Evolutionary conservation across 2,888 invertebrate species (phyloP).

Genomic region (Hedya salicella): DNA sequence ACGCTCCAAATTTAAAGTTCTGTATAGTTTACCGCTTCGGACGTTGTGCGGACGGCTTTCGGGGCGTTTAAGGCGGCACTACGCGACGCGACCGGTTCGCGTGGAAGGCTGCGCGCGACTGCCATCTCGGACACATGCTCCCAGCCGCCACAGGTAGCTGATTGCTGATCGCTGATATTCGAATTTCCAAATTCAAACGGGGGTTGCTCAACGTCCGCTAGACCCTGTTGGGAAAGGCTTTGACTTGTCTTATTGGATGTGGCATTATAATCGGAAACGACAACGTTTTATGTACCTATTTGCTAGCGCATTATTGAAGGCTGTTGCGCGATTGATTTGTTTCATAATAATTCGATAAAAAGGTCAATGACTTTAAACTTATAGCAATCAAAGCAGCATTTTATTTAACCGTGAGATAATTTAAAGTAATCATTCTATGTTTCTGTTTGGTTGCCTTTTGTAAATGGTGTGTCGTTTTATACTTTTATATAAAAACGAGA

Average conservation of each 20-base stretch:
- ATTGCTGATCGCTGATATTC: constrained; percentile 52
- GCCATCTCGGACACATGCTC: constrained; percentile 69
- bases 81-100: constrained; percentile 74
- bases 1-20: constrained; percentile 44
- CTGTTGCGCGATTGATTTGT: too few species aligned
- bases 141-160: constrained; percentile 77
- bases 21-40: constrained; percentile 54
- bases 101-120: constrained; percentile 83
- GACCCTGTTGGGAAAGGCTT: constrained; percentile 44
- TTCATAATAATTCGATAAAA: too few species aligned
- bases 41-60: constrained; percentile 55
- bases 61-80: constrained; percentile 64
- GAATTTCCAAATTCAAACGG: constrained; percentile 64
- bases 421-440: too few species aligned
- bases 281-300: neutral
- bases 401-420: too few species aligned
- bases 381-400: too few species aligned
- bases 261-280: constrained; percentile 1
- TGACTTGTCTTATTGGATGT: constrained; percentile 24
- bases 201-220: constrained; percentile 57
- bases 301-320: neutral
- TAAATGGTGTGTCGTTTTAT: too few species aligned
- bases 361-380: too few species aligned
- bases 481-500: too few species aligned
- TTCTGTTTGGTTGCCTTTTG: too few species aligned